Base-by-base conservation (phyloP, 2,797 vertebrate species). In the Peromyscus eremicus region DNA sequence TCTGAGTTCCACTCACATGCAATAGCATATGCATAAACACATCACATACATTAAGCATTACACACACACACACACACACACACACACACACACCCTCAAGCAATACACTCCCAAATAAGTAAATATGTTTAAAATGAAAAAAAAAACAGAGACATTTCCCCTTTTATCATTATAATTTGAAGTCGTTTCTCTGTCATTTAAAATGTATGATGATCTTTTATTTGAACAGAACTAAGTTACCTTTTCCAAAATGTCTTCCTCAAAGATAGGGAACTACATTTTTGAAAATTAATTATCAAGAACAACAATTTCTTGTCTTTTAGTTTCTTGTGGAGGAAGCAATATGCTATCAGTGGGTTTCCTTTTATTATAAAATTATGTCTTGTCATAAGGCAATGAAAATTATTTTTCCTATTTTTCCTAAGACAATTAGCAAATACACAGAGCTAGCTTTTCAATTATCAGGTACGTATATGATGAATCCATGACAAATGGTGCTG, bases 381-480 rank as follows among this genome's bases (percentile, higher is more conserved):
- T 91, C 21, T 27, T 37, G 23, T 40, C 49, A 49, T 40, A 52
- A 81, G 37, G 16, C 13, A 60, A 34, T 3, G 2, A 11, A 68
- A 75, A 34, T 34, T 70, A 37, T 32, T 73, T 90, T 82, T 82
- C 10, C 52, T 75, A n/a, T n/a, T n/a, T n/a, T n/a, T n/a, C n/a
- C n/a, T 49, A 80, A 92, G 49, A 8, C 25, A 60, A 25, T 89
- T 87, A 89, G 32, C 49, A 80, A 96, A 85, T 60, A 40, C 49
- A 55, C 12, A 57, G 19, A 37, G 34, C 3, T 32, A 75, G 6
- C 8, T 17, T 1, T 77, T 77, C 17, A 37, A 43, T 64, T 49
- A 16, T 6, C 17, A 55, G 27, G 29, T 64, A 25, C 46, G 43
- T 49, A 9, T 40, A 27, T 29, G 17, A 40, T 70, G 27, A 83